Evolutionary conservation across 2,888 invertebrate species (phyloP).

Genomic region (Tenthredo notha): DNA sequence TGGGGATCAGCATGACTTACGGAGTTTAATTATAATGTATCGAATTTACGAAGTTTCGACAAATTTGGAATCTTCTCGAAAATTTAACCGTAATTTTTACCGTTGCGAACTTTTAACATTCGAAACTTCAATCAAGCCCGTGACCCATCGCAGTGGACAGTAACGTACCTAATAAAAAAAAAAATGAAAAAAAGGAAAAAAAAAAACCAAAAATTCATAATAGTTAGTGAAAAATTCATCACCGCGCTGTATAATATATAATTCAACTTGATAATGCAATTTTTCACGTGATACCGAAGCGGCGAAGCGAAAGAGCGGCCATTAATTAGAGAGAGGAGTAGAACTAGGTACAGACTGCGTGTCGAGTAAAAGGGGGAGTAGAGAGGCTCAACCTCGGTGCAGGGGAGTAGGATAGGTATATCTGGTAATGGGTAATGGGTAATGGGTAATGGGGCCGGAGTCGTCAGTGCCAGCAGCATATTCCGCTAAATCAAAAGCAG

Average conservation of each 20-base stretch:
- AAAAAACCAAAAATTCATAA: background rate
- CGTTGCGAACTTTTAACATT: too few relatives aligned
- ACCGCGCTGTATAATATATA: background rate
- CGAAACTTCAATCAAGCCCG: too few relatives aligned
- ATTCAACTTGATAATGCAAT: background rate
- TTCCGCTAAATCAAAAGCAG: constrained; percentile 77
- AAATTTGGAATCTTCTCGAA: too few relatives aligned
- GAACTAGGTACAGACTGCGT: constrained; percentile 31
- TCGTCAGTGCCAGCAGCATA: constrained; percentile 76
- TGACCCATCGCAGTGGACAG: too few relatives aligned
- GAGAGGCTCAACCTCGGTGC: constrained; percentile 53
- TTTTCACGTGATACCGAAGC: background rate
- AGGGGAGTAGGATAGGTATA: constrained; percentile 53
- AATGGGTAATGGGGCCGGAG: constrained; percentile 68
- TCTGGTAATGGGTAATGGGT: constrained; percentile 66
- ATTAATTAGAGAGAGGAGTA: constrained; percentile 69
- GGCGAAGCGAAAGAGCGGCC: constrained; percentile 56
- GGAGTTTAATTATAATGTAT: too few relatives aligned
- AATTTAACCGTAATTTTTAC: too few relatives aligned
- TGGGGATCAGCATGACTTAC: too few relatives aligned
- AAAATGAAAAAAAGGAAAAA: too few relatives aligned
- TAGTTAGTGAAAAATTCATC: background rate
- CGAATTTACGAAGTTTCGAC: too few relatives aligned
- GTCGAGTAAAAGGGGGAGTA: constrained; percentile 29
- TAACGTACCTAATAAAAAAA: too few relatives aligned